These are phyloP conservation scores for Eurystomus gularis DNA, from an alignment of 2,113 vertebrate species.

Conservation along the genomic window DNA sequence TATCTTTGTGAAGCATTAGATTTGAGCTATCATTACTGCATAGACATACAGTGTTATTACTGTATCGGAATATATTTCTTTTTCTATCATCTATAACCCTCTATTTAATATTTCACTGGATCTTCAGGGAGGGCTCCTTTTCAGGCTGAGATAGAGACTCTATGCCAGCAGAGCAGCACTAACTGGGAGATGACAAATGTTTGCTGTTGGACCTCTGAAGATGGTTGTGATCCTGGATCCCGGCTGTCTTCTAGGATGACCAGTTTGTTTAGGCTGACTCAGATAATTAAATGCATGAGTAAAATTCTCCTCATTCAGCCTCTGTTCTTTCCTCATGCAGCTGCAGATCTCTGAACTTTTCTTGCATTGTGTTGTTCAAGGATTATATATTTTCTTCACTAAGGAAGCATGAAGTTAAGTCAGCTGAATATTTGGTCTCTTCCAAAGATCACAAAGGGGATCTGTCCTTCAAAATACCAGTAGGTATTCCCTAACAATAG, in stretches of 20 bases:
- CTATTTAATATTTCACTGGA: neutral
- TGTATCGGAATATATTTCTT: neutral
- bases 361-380: neutral
- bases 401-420: neutral
- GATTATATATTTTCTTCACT: neutral
- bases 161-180: neutral
- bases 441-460: neutral
- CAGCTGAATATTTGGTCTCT: neutral
- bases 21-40: neutral
- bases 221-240: neutral
- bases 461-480: neutral
- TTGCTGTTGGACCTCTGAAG: neutral
- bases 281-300: constrained; percentile 18
- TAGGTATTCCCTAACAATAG: neutral
- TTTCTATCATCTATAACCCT: neutral
- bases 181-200: neutral
- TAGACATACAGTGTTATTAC: neutral
- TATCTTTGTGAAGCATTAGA: neutral
- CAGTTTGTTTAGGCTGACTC: neutral
- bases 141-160: neutral
- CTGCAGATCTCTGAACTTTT: neutral
- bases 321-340: neutral
- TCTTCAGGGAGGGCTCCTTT: neutral
- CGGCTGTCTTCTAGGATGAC: neutral
- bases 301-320: neutral